These are phyloP conservation scores for Drosophila lacertosa DNA, from an alignment of 1,140 invertebrate species.

Conservation along the genomic window DNA sequence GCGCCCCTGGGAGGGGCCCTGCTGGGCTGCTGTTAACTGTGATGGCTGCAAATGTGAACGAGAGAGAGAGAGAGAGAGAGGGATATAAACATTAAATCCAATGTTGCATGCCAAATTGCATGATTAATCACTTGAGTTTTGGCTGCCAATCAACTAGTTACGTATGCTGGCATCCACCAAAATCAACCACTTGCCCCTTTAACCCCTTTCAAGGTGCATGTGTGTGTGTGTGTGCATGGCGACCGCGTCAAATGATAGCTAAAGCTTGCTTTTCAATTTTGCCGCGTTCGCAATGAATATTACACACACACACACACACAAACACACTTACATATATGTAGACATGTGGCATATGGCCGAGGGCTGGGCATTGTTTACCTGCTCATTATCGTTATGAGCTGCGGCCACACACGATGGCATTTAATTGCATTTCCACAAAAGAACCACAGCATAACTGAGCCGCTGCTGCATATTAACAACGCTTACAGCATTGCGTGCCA, in stretches of 20 bases:
- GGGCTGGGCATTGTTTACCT: constrained; percentile 38
- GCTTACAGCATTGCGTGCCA: constrained; percentile 20
- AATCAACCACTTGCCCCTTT: constrained; percentile 1
- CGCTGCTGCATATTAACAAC: constrained; percentile 7
- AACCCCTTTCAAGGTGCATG: constrained; percentile 2
- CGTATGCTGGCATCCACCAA: constrained; percentile 25
- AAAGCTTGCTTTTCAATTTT: constrained; percentile 37
- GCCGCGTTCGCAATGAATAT: constrained; percentile 22
- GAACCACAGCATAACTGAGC: constrained; percentile 28
- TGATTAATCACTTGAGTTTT: constrained; percentile 70
- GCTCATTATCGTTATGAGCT: constrained; percentile 52
- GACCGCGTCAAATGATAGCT: constrained; percentile 24
- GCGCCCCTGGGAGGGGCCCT: constrained; percentile 70
- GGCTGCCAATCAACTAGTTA: constrained; percentile 51
- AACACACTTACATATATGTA: no score
- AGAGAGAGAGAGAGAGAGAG: constrained; percentile 8
- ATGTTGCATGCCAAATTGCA: constrained; percentile 61
- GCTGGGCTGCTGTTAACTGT: constrained; percentile 66
- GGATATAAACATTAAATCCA: background rate
- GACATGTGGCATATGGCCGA: constrained; percentile 4
- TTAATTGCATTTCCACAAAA: constrained; percentile 66
- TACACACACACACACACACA: background rate
- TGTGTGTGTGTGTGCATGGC: no score
- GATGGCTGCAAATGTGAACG: constrained; percentile 39
- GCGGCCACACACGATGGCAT: constrained; percentile 19